Conservation (phyloP, 2,888 invertebrate species). For the Tinea semifulvella region DNA sequence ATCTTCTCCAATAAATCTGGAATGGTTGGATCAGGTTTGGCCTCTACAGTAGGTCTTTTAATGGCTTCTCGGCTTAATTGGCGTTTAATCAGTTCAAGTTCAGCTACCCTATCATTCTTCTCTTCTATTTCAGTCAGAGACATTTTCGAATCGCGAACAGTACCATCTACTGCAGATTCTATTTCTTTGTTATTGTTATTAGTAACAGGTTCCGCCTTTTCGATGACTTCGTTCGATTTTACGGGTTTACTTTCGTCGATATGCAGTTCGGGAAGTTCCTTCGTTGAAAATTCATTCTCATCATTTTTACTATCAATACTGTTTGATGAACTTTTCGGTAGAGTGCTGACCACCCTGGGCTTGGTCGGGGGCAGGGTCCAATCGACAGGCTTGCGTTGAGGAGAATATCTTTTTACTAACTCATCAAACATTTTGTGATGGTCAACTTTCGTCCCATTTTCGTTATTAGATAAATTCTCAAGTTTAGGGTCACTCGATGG, state of each 20-base stretch:
- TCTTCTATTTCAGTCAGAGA: slow-evolving; percentile 47
- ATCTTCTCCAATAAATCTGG: slow-evolving; percentile 54
- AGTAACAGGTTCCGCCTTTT: neutral
- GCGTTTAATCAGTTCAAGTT: slow-evolving; percentile 38
- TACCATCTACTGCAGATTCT: slow-evolving; percentile 21
- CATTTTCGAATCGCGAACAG: slow-evolving; percentile 33
- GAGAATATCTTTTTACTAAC: slow-evolving; percentile 54
- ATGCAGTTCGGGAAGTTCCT: neutral
- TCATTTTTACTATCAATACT: slow-evolving; percentile 30
- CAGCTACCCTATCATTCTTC: slow-evolving; percentile 48
- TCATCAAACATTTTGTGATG: slow-evolving; percentile 56
- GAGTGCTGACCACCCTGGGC: slow-evolving; percentile 51
- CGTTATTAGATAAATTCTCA: slow-evolving; percentile 37
- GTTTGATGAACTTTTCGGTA: slow-evolving; percentile 45
- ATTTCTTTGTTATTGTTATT: slow-evolving; percentile 1
- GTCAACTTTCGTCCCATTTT: slow-evolving; percentile 39
- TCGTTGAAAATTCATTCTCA: neutral
- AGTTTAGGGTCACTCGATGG: slow-evolving; percentile 32
- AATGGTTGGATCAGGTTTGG: slow-evolving; percentile 44
- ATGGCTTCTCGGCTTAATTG: slow-evolving; percentile 37
- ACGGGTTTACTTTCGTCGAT: slow-evolving; percentile 10
- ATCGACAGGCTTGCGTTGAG: slow-evolving; percentile 53
- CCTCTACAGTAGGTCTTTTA: slow-evolving; percentile 30
- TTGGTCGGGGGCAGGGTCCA: slow-evolving; percentile 57
- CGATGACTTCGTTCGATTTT: neutral